Base-by-base conservation (phyloP, 1,140 invertebrate species). In the Drosophila aff. region DNA sequence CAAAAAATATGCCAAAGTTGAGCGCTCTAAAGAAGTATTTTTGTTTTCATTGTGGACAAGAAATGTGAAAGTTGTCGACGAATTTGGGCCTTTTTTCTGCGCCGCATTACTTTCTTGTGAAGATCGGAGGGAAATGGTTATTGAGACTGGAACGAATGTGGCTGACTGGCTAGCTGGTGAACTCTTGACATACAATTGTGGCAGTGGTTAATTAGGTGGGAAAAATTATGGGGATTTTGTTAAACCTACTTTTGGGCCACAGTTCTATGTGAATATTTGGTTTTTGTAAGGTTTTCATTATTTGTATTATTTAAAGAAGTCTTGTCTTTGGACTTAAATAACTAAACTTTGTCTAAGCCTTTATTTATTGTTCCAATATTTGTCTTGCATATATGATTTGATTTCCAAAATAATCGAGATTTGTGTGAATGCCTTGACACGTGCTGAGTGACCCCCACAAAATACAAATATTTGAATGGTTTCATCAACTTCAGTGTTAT, bases 51-150 rank as follows among this genome's bases (percentile, higher is more conserved):
- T 79, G 57, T 79, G 53, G 52, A 40, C 62, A 28, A 49, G 36
- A 76, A 79, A 79, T 79, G 77, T 79, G 77, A 79, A 79, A 79
- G 77, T 79, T 79, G 44, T 77, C 46, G 76, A 77, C 52, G 64
- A 52, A 52, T 58, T 72, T 47, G 52, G 44, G 36, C 53, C 36
- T 57, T 26, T 44, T 63, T 65, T 18, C 43, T 44, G 52, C 26
- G 44, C 50, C 38, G 21, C 38, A 58, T 60, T 43, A 53, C 40
- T 69, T 67, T 69, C 67, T 69, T 69, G 63, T 28, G 67, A 71
- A 68, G 64, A 71, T 71, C 64, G 33, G 18, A 15, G 31, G 52
- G 13, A 68, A 68, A 43, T 67, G 66, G 43, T 21, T 69, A 72
- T 72, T 72, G 50, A 66, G 75, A 78, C 50, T 78, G 66, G 43